Evolutionary conservation across 1,140 invertebrate species (phyloP), one percentile per base, ranked within the genome.

Genomic region (Drosophila pandora): DNA sequence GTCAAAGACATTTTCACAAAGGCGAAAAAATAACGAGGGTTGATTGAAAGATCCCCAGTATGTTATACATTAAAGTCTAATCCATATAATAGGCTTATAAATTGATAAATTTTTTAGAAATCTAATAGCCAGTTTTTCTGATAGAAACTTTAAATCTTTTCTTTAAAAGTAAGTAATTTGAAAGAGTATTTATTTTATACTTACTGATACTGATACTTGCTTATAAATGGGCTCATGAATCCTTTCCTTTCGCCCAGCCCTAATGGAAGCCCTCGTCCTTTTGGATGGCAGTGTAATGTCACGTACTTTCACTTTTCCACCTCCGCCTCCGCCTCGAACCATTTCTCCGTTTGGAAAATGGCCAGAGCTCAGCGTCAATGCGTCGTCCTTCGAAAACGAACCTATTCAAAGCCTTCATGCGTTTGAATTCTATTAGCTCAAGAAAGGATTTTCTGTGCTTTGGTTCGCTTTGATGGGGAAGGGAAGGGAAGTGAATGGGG

Each of bases 321-420:
- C 25, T 45, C 61, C 43, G 8, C 37, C 32, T 45, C 13, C 50
- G 2, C 21, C 39, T 45, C 43, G 54, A 32, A 32, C 13, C 41
- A 4, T 47, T 21, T 5, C 41, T 21, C 17, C 17, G 17, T 13
- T 43, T 43, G 41, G 50, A 58, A 47, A 68, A 55, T 80, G 77
- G 76, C 55, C 77, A 71, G 55, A 55, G 65, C 57, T 68, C 56
- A 72, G 62, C 65, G 72, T 76, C 52, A 81, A 80, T 80, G 72
- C 71, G 73, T 68, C 69, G 79, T 61, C 74, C 62, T 76, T 82
- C 82, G 75, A 87, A 80, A 85, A 87, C 78, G 82, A 87, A 85
- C 78, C 82, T 88, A 87, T 87, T 87, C 82, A 87, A 76, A 72
- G 83, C 83, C 78, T 88, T 78, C 82, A 82, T 87, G 83, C 82